These are phyloP conservation scores for Pseudococcus jackbeardsleyi DNA, from an alignment of 2,888 invertebrate genomes.

Conservation along the genomic window DNA sequence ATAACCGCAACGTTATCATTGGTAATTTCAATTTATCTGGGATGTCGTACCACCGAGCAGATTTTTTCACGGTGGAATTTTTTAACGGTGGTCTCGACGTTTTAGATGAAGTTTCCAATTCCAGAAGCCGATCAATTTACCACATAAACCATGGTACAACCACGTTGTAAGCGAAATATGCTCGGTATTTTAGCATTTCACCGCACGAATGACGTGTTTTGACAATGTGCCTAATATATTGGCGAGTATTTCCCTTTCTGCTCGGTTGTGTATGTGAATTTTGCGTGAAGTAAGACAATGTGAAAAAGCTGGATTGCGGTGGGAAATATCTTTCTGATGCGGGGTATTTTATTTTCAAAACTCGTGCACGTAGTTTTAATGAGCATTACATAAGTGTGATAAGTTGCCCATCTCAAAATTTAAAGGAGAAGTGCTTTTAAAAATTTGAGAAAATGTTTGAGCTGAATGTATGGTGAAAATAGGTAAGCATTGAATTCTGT, in stretches of 20 bases:
- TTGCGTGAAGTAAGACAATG: neutral
- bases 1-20: neutral
- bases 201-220: neutral
- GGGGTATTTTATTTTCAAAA: no score
- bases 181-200: no score
- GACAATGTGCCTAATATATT: neutral
- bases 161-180: neutral
- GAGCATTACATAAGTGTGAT: no score
- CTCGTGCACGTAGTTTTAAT: no score
- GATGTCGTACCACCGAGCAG: neutral
- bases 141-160: neutral
- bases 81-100: neutral
- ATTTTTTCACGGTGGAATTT: neutral
- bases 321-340: neutral
- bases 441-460: no score
- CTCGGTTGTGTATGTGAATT: neutral
- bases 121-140: neutral
- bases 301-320: neutral
- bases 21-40: neutral
- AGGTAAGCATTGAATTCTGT: no score
- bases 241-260: neutral
- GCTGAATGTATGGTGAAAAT: no score
- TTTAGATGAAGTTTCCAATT: neutral
- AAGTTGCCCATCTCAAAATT: no score
- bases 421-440: no score